Evolutionary conservation across 2,797 vertebrate genomes (phyloP).

Genomic region (Gallinago stenura): DNA sequence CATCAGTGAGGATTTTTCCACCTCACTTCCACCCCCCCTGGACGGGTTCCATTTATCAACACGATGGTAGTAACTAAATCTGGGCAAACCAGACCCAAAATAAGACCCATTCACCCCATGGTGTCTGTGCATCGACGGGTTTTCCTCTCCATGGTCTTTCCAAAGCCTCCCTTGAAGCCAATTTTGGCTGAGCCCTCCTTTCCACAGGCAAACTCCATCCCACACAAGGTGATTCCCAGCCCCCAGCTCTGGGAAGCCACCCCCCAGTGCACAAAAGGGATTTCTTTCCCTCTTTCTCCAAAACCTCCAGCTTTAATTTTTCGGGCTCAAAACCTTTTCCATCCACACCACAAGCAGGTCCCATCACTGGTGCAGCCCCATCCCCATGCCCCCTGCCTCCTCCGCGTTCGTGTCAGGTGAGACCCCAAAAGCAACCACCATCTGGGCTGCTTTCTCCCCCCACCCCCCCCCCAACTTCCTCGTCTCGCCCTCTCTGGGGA

Average conservation of each 20-base stretch:
- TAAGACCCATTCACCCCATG: accelerated
- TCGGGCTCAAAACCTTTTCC: neutral
- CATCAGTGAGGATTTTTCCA: neutral
- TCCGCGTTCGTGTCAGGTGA: neutral
- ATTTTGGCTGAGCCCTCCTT: neutral
- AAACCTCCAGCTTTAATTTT: neutral
- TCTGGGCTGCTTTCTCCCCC: neutral
- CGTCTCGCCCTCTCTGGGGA: neutral
- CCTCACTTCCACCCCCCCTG: neutral
- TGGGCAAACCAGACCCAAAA: neutral
- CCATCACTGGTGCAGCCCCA: accelerated
- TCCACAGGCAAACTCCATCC: neutral
- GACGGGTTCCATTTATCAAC: accelerated
- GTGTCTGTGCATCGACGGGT: accelerated
- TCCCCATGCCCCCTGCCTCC: neutral
- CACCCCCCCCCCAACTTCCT: conserved; percentile 22
- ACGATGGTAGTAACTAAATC: accelerated
- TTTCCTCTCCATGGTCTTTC: accelerated
- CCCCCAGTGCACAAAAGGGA: accelerated
- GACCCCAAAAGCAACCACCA: neutral
- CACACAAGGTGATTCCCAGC: neutral
- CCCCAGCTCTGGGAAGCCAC: neutral
- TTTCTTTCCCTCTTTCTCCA: neutral
- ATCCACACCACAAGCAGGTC: neutral
- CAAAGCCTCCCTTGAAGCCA: accelerated